A percentile compares a stretch with the other conserved stretches of the same genome.
These are phyloP conservation scores for Brenthis ino DNA, from an alignment of 2,888 invertebrate species.

Conservation along the genomic window DNA sequence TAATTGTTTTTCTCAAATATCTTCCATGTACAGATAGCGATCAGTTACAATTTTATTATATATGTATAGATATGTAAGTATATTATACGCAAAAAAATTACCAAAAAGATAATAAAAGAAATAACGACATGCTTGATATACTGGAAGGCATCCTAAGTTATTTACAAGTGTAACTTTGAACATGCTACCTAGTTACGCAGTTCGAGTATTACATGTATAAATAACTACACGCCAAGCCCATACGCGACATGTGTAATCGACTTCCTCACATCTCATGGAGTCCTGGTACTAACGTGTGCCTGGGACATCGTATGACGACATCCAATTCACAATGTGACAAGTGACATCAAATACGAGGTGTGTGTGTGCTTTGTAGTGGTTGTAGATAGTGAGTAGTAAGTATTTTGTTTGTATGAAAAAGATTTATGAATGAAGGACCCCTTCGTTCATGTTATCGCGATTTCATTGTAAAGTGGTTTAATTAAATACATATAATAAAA, in stretches of 20 bases:
- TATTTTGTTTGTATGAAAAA: neutral
- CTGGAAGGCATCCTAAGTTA: no score
- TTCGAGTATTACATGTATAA: neutral
- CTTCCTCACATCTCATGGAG: slow-evolving; percentile 44
- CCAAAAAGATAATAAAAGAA: no score
- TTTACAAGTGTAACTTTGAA: slow-evolving; percentile 1
- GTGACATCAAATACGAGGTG: slow-evolving; percentile 14
- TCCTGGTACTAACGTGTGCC: slow-evolving; percentile 63
- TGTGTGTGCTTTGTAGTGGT: neutral
- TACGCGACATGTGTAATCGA: slow-evolving; percentile 36
- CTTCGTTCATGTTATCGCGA: no score
- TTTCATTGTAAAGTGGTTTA: no score
- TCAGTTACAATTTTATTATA: no score
- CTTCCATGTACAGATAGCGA: no score
- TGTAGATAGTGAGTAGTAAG: neutral
- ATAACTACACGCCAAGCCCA: slow-evolving; percentile 32
- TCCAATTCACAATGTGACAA: slow-evolving; percentile 50
- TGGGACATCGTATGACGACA: slow-evolving; percentile 62
- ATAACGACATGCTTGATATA: no score
- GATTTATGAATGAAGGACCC: slow-evolving; percentile 32
- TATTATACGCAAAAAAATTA: no score
- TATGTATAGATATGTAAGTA: no score
- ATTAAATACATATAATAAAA: no score
- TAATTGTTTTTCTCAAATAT: no score
- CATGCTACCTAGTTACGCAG: neutral